These are phyloP conservation scores for Pterocles gutturalis DNA, from an alignment of 2,113 vertebrate species.

Conservation along the genomic window DNA sequence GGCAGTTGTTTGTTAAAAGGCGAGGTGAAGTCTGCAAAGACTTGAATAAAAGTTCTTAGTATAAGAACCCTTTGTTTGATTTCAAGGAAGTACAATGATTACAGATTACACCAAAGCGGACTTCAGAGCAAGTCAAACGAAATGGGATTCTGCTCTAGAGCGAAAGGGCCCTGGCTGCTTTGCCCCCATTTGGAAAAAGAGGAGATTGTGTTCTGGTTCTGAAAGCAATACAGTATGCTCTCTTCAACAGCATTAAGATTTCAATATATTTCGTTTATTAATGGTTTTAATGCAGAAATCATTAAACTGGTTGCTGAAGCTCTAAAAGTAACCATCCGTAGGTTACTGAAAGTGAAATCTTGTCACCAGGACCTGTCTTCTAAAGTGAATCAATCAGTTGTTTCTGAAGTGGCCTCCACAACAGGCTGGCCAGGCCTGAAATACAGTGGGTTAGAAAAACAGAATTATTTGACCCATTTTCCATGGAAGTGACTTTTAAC, in stretches of 20 bases:
- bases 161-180: neutral
- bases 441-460: neutral
- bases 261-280: neutral
- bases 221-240: neutral
- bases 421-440: neutral
- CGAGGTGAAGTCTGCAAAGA: neutral
- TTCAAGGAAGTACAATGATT: neutral
- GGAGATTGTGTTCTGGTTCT: neutral
- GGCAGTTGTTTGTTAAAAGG: neutral
- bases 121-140: neutral
- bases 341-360: neutral
- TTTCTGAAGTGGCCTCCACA: neutral
- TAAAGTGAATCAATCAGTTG: neutral
- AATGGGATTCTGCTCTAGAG: neutral
- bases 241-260: neutral
- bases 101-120: neutral
- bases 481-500: neutral
- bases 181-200: neutral
- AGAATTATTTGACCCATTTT: neutral
- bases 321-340: neutral
- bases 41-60: neutral
- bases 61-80: neutral
- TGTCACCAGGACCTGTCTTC: neutral
- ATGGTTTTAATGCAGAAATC: neutral
- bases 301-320: neutral